Conservation (phyloP, 2,888 invertebrate genomes). For the Emmelina monodactyla region DNA sequence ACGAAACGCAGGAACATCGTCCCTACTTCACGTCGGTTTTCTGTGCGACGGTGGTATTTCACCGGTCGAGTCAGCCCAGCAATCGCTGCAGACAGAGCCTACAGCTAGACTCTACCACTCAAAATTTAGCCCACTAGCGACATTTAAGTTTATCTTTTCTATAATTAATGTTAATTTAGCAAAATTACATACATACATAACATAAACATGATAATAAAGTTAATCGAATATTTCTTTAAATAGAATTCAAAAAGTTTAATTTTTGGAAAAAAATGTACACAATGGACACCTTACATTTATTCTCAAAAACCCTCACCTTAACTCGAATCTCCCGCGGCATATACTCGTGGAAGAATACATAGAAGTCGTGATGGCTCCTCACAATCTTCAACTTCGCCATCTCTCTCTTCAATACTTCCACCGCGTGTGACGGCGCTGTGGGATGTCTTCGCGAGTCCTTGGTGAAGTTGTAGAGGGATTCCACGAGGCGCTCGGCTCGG, state of each 20-base stretch:
- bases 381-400: conserved; percentile 41
- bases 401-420: conserved; percentile 33
- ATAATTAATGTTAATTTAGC: too few species aligned
- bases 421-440: conserved; percentile 23
- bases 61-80: too few species aligned
- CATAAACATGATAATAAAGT: too few species aligned
- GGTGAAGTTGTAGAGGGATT: conserved; percentile 32
- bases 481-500: conserved; percentile 42
- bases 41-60: too few species aligned
- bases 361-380: conserved; percentile 45
- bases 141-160: too few species aligned
- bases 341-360: conserved; percentile 42
- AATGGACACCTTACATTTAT: background rate
- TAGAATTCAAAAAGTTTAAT: too few species aligned
- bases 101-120: too few species aligned
- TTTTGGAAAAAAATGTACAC: background rate
- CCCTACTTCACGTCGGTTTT: too few species aligned
- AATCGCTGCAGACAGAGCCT: too few species aligned
- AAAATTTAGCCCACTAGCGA: background rate
- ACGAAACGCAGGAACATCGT: too few species aligned
- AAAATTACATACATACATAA: too few species aligned
- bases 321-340: conserved; percentile 47
- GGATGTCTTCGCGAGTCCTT: conserved; percentile 23
- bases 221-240: too few species aligned
- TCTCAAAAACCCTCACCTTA: conserved; percentile 28